phyloP scores from a whole-genome alignment of 1,140 invertebrate species.

The Portunus trituberculatus region DNA sequence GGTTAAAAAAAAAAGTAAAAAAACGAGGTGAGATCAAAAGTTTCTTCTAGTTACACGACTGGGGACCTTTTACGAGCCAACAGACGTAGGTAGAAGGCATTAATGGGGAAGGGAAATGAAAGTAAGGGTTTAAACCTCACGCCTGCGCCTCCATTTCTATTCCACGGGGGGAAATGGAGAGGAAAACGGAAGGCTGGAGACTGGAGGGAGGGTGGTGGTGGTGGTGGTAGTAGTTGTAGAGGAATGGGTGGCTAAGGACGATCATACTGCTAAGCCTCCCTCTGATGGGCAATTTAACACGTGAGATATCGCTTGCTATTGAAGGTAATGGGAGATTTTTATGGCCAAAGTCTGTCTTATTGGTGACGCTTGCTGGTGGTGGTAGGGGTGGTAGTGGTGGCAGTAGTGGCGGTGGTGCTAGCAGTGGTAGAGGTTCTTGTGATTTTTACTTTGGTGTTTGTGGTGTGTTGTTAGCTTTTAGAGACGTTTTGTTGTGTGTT shows the following conservation, averaged over 20 bases:
- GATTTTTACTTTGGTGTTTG: not conserved
- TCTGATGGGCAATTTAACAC: slow-evolving; percentile 13
- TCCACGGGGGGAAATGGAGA: not conserved
- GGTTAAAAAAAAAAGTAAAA: not conserved
- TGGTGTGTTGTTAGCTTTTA: not conserved
- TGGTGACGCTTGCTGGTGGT: not conserved
- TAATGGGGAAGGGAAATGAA: not conserved
- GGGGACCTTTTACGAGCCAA: not conserved
- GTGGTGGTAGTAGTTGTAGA: not conserved
- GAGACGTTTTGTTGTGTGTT: not conserved
- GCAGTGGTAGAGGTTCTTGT: not conserved
- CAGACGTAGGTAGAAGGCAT: not conserved
- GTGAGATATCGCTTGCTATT: slow-evolving; percentile 3
- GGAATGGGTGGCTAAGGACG: not conserved
- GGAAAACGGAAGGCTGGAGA: not conserved
- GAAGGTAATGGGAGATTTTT: slow-evolving; percentile 22
- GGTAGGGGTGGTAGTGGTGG: not conserved
- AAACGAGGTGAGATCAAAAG: not conserved
- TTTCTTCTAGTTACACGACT: not conserved
- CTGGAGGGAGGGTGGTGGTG: not conserved
- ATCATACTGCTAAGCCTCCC: not conserved
- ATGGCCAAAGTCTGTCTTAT: not conserved
- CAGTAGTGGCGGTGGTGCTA: not conserved
- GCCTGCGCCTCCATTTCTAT: no score
- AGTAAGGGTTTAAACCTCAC: not conserved